Conservation (phyloP, 2,797 vertebrate species). For the Denticeps clupeoides region DNA sequence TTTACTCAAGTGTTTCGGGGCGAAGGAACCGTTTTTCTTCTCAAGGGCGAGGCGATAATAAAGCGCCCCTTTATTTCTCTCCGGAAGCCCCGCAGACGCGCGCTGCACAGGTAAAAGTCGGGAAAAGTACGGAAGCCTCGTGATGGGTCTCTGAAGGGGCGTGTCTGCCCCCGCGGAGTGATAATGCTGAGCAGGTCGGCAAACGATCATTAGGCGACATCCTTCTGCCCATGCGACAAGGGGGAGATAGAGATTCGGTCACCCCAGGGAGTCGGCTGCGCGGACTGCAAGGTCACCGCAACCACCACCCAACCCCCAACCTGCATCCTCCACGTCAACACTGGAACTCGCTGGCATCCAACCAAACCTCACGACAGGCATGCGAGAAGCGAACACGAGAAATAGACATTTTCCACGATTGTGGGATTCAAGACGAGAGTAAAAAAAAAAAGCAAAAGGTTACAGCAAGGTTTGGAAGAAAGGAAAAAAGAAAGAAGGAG, state of each 20-base stretch:
- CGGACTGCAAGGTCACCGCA: constrained; percentile 15
- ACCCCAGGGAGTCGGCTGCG: constrained; percentile 1
- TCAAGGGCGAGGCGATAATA: constrained; percentile 34
- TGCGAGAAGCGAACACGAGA: background rate
- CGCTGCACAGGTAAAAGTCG: too few relatives aligned
- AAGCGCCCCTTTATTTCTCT: background rate
- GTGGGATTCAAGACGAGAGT: background rate
- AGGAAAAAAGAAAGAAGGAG: background rate
- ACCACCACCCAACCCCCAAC: constrained; percentile 11
- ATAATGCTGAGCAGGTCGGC: too few relatives aligned
- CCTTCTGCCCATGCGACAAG: background rate
- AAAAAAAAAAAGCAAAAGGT: background rate
- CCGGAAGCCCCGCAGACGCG: background rate
- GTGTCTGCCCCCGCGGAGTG: too few relatives aligned
- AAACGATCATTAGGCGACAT: constrained; percentile 11
- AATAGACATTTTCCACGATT: background rate
- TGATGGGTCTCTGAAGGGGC: too few relatives aligned
- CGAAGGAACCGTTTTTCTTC: constrained; percentile 17
- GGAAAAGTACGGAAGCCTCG: too few relatives aligned
- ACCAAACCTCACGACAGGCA: constrained; percentile 1
- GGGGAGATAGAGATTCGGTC: background rate
- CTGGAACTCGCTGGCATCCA: constrained; percentile 18
- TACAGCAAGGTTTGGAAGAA: background rate
- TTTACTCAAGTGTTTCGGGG: constrained; percentile 29
- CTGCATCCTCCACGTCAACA: constrained; percentile 3